These are phyloP conservation scores for Dicrostonyx torquatus DNA, from an alignment of 2,797 vertebrate species.

Conservation along the genomic window DNA sequence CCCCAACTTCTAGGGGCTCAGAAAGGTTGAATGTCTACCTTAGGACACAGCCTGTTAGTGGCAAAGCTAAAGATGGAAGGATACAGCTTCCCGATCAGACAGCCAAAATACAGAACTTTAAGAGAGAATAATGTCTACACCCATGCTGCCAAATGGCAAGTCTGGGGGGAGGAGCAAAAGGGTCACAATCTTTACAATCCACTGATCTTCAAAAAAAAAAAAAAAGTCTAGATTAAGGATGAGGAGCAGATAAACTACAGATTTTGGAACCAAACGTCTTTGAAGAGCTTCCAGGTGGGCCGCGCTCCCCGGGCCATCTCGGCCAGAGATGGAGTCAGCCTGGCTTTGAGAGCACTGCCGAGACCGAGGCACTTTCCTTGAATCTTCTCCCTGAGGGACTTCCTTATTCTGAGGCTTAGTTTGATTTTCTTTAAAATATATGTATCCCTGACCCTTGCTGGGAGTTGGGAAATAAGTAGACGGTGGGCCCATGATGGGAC, in stretches of 20 bases:
- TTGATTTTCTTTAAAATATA: neutral
- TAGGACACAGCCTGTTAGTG: neutral
- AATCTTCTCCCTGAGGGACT: neutral
- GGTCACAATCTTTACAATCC: neutral
- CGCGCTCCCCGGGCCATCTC: neutral
- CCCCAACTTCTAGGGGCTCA: neutral
- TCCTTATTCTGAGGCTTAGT: neutral
- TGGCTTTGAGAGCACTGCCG: neutral
- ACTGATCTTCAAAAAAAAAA: neutral
- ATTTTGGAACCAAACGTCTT: neutral
- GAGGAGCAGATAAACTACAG: too few relatives aligned
- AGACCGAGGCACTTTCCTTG: neutral
- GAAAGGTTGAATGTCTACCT: neutral
- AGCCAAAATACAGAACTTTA: neutral
- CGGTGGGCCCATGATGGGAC: rapidly evolving
- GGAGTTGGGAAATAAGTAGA: rapidly evolving
- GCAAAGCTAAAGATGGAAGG: neutral
- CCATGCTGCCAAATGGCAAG: neutral
- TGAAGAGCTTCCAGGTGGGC: neutral
- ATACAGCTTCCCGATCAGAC: neutral
- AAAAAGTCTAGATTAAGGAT: neutral
- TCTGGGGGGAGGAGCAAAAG: neutral
- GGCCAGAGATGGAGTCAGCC: neutral
- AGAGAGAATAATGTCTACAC: neutral
- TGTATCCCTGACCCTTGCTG: neutral